phyloP scores from a whole-genome alignment of 2,888 invertebrate genomes.

The Ichneumoninae sp. region DNA sequence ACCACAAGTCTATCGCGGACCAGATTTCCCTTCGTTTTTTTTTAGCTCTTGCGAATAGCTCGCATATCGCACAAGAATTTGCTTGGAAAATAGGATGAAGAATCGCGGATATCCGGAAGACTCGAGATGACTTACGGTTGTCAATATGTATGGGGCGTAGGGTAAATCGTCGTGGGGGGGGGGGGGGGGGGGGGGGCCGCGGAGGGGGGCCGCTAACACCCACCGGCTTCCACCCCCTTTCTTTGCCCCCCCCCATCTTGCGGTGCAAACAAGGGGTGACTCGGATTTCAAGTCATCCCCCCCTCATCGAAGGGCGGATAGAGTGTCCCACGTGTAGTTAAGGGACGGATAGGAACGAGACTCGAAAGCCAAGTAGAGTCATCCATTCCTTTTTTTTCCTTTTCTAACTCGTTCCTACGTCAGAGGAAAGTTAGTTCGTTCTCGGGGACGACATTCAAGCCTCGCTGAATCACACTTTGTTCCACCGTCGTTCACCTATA shows the following conservation, averaged over 20 bases:
- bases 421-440: conserved; percentile 32
- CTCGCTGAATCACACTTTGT: conserved; percentile 47
- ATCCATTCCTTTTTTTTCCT: not conserved
- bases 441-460: conserved; percentile 26
- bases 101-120: conserved; percentile 22
- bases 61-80: not conserved
- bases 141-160: conserved; percentile 32
- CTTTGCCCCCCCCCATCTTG: no score
- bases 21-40: not conserved
- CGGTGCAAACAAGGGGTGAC: conserved; percentile 75
- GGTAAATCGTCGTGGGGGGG: conserved; percentile 43
- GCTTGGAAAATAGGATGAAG: not conserved
- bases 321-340: conserved; percentile 48
- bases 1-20: no score
- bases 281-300: conserved; percentile 64
- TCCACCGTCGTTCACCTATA: not conserved
- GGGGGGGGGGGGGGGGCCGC: no score
- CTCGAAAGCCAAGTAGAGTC: conserved; percentile 32
- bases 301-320: conserved; percentile 24
- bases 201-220: no score
- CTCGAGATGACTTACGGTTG: conserved; percentile 34
- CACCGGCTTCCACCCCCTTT: no score
- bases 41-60: not conserved
- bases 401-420: not conserved
- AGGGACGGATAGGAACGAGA: conserved; percentile 31